Evolutionary conservation across 2,797 vertebrate genomes (phyloP).

Genomic region (Columba guinea): DNA sequence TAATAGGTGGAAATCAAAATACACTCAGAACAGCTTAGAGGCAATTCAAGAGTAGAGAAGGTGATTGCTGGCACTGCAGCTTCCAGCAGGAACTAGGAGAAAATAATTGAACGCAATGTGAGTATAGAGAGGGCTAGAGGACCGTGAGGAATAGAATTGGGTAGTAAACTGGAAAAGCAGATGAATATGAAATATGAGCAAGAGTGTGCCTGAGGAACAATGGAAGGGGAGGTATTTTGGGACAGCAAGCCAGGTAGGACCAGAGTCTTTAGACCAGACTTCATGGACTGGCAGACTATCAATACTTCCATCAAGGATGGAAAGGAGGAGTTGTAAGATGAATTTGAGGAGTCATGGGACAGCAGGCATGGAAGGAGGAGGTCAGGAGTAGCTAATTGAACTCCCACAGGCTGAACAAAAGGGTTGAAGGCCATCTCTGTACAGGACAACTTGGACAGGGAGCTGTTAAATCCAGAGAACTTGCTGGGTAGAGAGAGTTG

Average conservation of each 20-base stretch:
- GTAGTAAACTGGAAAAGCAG: not conserved
- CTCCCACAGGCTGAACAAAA: not conserved
- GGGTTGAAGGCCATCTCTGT: not conserved
- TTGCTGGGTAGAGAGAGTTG: not conserved
- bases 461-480: not conserved
- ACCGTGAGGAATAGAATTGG: not conserved
- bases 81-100: not conserved
- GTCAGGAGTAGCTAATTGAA: not conserved
- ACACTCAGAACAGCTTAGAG: not conserved
- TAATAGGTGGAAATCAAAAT: not conserved
- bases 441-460: not conserved
- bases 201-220: not conserved
- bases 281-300: not conserved
- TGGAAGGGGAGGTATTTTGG: not conserved
- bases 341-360: not conserved
- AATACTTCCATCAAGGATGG: not conserved
- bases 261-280: not conserved
- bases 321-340: not conserved
- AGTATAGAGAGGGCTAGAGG: not conserved
- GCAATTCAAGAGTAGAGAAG: not conserved
- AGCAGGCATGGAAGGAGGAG: not conserved
- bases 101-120: not conserved
- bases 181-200: not conserved
- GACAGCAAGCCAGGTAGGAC: not conserved
- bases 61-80: not conserved